Percentiles rank a stretch among this genome's conserved stretches.
Evolutionary conservation across 2,113 vertebrate genomes (phyloP).

Genomic region (Capreolus pygargus): DNA sequence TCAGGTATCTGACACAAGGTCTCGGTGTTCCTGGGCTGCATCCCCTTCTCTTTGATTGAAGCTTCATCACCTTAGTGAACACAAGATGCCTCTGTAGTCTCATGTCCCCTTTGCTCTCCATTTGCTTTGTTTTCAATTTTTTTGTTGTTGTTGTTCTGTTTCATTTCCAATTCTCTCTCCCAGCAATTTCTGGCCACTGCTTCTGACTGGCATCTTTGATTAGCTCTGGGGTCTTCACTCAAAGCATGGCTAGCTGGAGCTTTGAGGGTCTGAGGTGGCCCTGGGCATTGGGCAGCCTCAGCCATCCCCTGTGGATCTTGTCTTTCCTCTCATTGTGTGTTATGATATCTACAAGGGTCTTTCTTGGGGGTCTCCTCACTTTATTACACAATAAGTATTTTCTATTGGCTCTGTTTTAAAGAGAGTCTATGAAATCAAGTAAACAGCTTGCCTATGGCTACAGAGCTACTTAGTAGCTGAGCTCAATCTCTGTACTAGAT

Average conservation of each 20-base stretch:
- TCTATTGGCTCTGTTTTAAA: neutral
- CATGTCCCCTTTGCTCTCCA: fast-evolving
- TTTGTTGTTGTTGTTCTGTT: neutral
- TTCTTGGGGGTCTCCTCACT: neutral
- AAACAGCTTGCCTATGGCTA: neutral
- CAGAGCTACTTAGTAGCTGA: neutral
- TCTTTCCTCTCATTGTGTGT: neutral
- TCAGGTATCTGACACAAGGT: neutral
- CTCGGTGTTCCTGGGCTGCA: neutral
- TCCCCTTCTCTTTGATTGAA: neutral
- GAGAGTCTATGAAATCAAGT: neutral
- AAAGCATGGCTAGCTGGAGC: neutral
- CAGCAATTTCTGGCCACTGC: neutral
- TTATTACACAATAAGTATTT: neutral
- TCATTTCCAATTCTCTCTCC: neutral
- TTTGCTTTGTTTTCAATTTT: neutral
- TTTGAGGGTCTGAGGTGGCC: too few relatives aligned
- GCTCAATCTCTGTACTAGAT: too few relatives aligned
- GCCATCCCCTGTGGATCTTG: fast-evolving
- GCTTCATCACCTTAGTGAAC: fast-evolving
- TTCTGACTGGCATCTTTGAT: too few relatives aligned
- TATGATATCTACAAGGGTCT: too few relatives aligned
- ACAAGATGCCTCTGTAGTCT: too few relatives aligned
- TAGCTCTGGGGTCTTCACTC: neutral
- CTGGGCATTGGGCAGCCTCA: fast-evolving